A percentile compares a stretch with the other conserved stretches of the same genome.
phyloP scores from a whole-genome alignment of 2,113 vertebrate genomes.

The Aplodontia rufa region DNA sequence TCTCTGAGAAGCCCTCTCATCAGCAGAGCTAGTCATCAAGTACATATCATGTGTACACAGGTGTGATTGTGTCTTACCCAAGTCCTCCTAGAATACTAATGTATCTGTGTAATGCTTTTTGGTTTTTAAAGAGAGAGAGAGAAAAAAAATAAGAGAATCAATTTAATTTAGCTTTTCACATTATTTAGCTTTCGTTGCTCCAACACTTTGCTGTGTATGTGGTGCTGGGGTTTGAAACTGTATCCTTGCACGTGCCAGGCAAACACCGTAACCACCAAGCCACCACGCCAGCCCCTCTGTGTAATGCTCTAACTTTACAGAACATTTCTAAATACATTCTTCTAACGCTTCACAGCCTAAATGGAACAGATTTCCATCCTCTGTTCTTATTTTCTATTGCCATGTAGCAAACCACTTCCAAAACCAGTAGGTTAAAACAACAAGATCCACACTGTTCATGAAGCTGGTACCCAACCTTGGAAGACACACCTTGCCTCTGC shows the following conservation, averaged over 20 bases:
- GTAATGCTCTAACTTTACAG: neutral
- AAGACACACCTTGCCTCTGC: neutral
- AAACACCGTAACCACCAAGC: no score
- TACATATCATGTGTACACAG: fast-evolving
- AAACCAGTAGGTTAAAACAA: neutral
- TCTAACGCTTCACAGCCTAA: neutral
- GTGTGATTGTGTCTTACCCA: neutral
- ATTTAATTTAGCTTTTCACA: no score
- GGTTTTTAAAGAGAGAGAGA: no score
- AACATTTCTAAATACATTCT: neutral
- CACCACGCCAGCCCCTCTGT: no score
- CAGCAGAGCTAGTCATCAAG: neutral
- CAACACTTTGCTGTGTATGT: no score
- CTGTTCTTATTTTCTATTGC: neutral
- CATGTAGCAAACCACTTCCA: neutral
- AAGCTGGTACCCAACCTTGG: neutral
- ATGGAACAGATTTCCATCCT: neutral
- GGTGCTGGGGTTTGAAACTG: no score
- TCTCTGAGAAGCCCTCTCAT: neutral
- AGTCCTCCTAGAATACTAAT: neutral
- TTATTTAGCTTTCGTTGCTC: no score
- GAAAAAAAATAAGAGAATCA: no score
- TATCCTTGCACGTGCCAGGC: no score
- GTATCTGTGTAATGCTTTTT: neutral
- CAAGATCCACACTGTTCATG: neutral